These are phyloP conservation scores for Gymnoscopelus braueri DNA, from an alignment of 2,797 vertebrate genomes.

Conservation along the genomic window DNA sequence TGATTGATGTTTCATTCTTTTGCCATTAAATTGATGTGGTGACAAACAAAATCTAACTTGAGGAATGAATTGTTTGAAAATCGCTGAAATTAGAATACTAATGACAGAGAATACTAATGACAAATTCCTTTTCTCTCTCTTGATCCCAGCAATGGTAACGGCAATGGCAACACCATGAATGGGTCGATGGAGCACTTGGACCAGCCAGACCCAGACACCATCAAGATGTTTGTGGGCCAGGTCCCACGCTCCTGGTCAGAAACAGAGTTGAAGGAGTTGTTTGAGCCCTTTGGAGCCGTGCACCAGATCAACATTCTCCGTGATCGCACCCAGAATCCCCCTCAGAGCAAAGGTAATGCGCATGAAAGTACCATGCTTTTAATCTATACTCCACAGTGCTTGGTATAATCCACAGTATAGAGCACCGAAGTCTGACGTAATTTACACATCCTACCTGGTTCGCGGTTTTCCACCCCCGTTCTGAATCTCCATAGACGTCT, in stretches of 20 bases:
- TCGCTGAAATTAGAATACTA: not conserved
- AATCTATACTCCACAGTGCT: not conserved
- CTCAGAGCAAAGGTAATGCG: conserved; percentile 97
- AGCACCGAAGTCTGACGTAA: no score
- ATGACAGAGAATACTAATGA: not conserved
- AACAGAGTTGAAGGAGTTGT: conserved; percentile 98
- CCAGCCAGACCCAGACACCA: conserved; percentile 96
- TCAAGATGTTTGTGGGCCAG: conserved; percentile 99
- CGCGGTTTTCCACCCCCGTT: no score
- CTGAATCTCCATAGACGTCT: no score
- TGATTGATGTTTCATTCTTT: not conserved
- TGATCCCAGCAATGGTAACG: conserved; percentile 91
- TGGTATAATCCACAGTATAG: not conserved
- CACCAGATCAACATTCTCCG: conserved; percentile 98
- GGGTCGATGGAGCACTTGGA: conserved; percentile 96
- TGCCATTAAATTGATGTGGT: not conserved
- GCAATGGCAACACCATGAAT: conserved; percentile 96
- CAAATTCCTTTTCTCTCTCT: conserved; percentile 1
- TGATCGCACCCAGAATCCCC: conserved; percentile 96
- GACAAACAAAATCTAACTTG: not conserved
- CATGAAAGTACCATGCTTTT: not conserved
- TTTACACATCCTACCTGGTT: no score
- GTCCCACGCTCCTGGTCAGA: conserved; percentile 96
- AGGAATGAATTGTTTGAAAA: not conserved
- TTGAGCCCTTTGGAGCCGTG: conserved; percentile 96